These are phyloP conservation scores for Picathartes gymnocephalus DNA, from an alignment of 2,113 vertebrate species.

Conservation along the genomic window DNA sequence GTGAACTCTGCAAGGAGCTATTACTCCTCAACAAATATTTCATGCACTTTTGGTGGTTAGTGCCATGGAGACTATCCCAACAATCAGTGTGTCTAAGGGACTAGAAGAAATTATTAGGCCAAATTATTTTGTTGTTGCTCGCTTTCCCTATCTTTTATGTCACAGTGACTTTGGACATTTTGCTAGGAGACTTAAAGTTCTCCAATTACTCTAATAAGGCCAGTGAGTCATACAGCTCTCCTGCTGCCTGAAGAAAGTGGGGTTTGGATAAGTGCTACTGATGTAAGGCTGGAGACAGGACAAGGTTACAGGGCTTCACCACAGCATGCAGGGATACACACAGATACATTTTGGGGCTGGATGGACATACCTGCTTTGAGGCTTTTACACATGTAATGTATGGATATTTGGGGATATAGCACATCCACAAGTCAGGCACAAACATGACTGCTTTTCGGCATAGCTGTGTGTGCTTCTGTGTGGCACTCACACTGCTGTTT, in stretches of 20 bases:
- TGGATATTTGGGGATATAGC: neutral
- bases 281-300: neutral
- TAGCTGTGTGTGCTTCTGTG: neutral
- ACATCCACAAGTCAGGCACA: neutral
- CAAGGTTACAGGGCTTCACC: neutral
- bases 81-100: constrained; percentile 5
- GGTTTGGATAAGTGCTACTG: neutral
- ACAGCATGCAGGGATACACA: neutral
- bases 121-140: constrained; percentile 15
- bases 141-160: constrained; percentile 20
- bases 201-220: constrained; percentile 25
- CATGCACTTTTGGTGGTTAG: constrained; percentile 29
- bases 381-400: neutral
- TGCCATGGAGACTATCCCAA: constrained; percentile 30
- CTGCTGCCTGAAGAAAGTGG: neutral
- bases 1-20: constrained; percentile 25
- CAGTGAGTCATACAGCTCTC: constrained; percentile 15
- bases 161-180: constrained; percentile 35
- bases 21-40: constrained; percentile 36
- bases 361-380: neutral
- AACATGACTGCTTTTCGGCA: neutral
- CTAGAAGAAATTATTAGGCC: constrained; percentile 17
- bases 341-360: neutral
- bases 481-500: neutral
- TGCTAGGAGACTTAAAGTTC: constrained; percentile 18